These are phyloP conservation scores for Thryonomys swinderianus DNA, from an alignment of 2,113 vertebrate species.

Conservation along the genomic window DNA sequence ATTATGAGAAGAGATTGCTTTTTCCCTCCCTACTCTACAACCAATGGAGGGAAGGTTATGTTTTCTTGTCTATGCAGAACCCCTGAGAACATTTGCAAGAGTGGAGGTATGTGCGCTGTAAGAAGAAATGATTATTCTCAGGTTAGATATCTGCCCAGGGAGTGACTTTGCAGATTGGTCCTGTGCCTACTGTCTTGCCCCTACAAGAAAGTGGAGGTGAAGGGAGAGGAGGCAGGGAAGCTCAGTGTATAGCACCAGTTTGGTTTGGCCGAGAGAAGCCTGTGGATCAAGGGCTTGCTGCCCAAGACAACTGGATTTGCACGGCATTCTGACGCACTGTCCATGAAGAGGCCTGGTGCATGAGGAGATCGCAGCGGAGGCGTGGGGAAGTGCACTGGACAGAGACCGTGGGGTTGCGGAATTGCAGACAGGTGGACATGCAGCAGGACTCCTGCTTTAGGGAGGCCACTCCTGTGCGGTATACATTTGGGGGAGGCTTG, in stretches of 20 bases:
- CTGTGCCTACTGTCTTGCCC: background rate
- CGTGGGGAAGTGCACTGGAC: background rate
- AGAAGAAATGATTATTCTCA: background rate
- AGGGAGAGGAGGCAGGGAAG: background rate
- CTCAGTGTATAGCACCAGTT: too few relatives aligned
- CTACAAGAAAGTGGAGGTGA: too few relatives aligned
- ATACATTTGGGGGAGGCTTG: background rate
- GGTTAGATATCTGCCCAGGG: background rate
- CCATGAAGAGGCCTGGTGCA: accelerated
- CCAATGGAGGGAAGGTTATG: background rate
- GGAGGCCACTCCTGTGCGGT: background rate
- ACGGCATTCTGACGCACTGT: background rate
- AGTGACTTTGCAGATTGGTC: background rate
- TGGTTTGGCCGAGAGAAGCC: background rate
- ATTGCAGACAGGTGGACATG: background rate
- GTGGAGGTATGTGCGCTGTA: background rate
- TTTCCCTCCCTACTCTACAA: background rate
- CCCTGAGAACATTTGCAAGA: background rate
- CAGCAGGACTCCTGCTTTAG: background rate
- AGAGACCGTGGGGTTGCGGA: accelerated
- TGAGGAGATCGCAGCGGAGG: background rate
- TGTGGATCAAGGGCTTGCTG: background rate
- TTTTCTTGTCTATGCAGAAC: background rate
- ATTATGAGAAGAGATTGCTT: background rate
- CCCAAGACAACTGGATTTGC: accelerated